Conservation (phyloP, 2,888 invertebrate species). For the Acanthosepion esculentum region DNA sequence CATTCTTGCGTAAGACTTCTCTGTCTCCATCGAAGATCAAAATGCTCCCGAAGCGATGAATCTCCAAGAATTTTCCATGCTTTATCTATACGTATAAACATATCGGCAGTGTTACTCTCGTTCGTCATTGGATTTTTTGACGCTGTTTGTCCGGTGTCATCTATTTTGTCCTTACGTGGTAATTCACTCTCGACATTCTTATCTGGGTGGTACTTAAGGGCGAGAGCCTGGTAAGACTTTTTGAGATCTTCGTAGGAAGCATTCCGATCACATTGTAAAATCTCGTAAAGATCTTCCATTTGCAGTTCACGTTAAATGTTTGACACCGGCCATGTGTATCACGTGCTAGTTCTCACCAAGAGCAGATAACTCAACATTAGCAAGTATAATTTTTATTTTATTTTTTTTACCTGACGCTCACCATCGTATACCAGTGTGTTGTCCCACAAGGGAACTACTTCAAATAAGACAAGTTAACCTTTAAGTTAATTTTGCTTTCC, state of each 20-base stretch:
- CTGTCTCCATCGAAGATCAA: slow-evolving; percentile 66
- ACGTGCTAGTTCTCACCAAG: too few species aligned
- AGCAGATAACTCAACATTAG: too few species aligned
- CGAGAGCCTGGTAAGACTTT: slow-evolving; percentile 59
- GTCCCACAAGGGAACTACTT: too few species aligned
- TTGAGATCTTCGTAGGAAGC: slow-evolving; percentile 58
- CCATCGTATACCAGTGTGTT: too few species aligned
- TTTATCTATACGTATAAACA: slow-evolving; percentile 60
- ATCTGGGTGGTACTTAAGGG: slow-evolving; percentile 62
- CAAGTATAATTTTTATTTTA: too few species aligned
- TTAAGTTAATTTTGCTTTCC: too few species aligned
- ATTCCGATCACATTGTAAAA: slow-evolving; percentile 55
- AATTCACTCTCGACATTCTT: slow-evolving; percentile 51
- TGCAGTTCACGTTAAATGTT: not conserved
- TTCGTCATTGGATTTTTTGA: not conserved
- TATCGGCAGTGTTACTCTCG: not conserved
- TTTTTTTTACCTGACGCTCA: too few species aligned
- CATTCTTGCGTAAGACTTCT: slow-evolving; percentile 63
- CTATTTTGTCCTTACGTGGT: not conserved
- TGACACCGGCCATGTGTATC: not conserved
- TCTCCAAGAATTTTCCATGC: slow-evolving; percentile 69
- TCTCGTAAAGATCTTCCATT: slow-evolving; percentile 63
- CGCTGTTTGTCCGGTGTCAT: not conserved
- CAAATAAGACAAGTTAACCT: too few species aligned
- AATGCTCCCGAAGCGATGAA: slow-evolving; percentile 59